Base-by-base conservation (phyloP, 2,888 invertebrate species). In the Scrobipalpa atriplicella region DNA sequence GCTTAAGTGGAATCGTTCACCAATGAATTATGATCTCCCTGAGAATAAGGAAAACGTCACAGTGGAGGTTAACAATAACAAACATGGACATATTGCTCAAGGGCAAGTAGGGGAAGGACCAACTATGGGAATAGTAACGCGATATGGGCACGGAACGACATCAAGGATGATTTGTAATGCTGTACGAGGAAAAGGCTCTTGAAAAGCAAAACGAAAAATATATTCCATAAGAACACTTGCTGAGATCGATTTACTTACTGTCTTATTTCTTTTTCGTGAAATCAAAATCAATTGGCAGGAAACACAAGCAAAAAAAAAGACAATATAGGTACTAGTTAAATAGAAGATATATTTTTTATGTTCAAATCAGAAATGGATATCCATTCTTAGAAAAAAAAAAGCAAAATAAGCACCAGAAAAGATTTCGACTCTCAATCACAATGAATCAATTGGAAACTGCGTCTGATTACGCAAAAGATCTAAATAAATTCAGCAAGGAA, bases 401-500 rank as follows among this genome's bases (percentile, higher is more conserved):
- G 16, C n/a, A 47, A 47, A 10, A 3, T 47, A n/a, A 5, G 47
- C 47, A 16, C 16, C n/a, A 47, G n/a, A 43, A 43, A 3, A 13
- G 5, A 43, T 13, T 11, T 47, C 47, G 29, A 5, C n/a, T n/a
- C n/a, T n/a, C 7, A 16, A 47, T 16, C 16, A 16, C n/a, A 43
- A 43, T 43, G 13, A n/a, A 2, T 43, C 13, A 3, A 13, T 13
- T 13, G 13, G 13, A 43, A 43, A 47, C 47, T n/a, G 16, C n/a
- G n/a, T 47, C 47, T 47, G n/a, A 47, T 16, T 47, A 47, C 16
- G 47, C 7, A 47, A 47, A 47, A 16, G 47, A 47, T n/a, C 47
- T 47, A 16, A 47, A 47, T n/a, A 47, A 29, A 47, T 47, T 47
- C 47, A 47, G 47, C 47, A 7, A n/a, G n/a, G 47, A 56, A 56